Percentiles rank a stretch among this genome's conserved stretches.
These are phyloP conservation scores for Odontocolon sp. DNA, from an alignment of 2,888 invertebrate species.

Conservation along the genomic window DNA sequence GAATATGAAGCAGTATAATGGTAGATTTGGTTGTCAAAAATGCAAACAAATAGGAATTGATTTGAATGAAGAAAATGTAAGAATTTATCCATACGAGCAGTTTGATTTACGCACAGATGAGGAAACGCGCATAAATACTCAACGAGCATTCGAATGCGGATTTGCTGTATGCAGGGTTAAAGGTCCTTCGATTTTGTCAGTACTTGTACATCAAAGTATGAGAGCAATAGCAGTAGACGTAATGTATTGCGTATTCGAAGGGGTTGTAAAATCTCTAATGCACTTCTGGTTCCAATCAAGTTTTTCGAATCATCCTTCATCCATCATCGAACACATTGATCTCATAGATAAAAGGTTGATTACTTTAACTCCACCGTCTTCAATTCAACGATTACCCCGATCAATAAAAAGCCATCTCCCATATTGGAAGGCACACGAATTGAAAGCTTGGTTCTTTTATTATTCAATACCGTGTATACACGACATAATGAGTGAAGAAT, in stretches of 20 bases:
- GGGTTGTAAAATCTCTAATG: conserved; percentile 3
- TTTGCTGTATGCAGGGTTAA: conserved; percentile 15
- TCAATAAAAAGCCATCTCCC: conserved; percentile 6
- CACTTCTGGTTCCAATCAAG: background rate
- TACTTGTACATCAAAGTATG: background rate
- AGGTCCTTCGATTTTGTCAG: background rate
- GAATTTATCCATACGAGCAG: background rate
- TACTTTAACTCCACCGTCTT: conserved; percentile 12
- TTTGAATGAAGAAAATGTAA: background rate
- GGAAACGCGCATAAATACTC: background rate
- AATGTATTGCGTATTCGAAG: conserved; percentile 29
- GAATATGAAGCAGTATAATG: background rate
- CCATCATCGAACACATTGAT: background rate
- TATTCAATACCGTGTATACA: conserved; percentile 34
- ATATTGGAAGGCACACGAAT: conserved; percentile 21
- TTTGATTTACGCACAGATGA: background rate
- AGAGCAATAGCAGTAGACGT: conserved; percentile 9
- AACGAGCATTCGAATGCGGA: background rate
- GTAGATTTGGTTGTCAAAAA: background rate
- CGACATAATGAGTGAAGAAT: conserved; percentile 24
- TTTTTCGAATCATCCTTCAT: background rate
- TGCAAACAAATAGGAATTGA: background rate
- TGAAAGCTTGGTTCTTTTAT: conserved; percentile 45
- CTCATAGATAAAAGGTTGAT: conserved; percentile 3
- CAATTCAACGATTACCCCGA: conserved; percentile 8